Conservation (phyloP, 2,113 vertebrate species). For the Lophochroa leadbeateri region DNA sequence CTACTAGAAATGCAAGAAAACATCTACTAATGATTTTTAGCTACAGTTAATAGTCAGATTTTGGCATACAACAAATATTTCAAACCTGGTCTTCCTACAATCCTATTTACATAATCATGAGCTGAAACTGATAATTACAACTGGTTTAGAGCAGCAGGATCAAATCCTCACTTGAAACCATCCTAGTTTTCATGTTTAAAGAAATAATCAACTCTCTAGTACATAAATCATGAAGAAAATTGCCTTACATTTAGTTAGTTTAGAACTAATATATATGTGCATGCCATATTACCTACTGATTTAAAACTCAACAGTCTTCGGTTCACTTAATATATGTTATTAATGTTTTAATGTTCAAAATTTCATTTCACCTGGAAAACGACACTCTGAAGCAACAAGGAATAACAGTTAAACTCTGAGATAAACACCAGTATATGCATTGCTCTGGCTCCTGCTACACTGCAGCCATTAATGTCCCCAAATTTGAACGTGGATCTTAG, state of each 20-base stretch:
- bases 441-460: not conserved
- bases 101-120: not conserved
- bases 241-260: not conserved
- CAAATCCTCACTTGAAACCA: slow-evolving; percentile 9
- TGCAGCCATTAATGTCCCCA: not conserved
- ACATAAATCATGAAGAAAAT: not conserved
- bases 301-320: not conserved
- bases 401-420: not conserved
- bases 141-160: not conserved
- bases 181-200: not conserved
- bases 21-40: rapidly evolving
- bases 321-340: not conserved
- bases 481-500: not conserved
- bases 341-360: slow-evolving; percentile 45
- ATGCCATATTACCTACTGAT: not conserved
- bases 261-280: not conserved
- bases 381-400: slow-evolving; percentile 7
- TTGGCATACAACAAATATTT: rapidly evolving
- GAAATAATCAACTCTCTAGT: not conserved
- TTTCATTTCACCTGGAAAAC: slow-evolving; percentile 58
- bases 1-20: not conserved
- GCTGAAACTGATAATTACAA: not conserved
- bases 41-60: not conserved
- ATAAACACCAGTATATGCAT: not conserved
- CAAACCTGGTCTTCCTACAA: not conserved